Conservation (phyloP, 1,140 invertebrate genomes). For the Drosophila athabasca region DNA sequence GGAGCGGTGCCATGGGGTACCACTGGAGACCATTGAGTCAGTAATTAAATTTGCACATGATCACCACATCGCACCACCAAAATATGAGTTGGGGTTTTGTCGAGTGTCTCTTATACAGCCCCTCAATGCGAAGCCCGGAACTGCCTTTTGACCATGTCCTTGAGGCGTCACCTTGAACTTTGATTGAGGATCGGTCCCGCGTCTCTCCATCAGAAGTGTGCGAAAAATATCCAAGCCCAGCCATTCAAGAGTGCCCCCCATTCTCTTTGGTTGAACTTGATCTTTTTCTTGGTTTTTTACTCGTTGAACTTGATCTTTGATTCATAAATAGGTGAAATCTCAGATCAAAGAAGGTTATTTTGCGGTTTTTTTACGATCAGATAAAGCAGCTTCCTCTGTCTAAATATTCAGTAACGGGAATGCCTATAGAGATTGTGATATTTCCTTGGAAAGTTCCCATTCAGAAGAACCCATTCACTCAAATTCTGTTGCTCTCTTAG, state of each 20-base stretch:
- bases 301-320: slow-evolving; percentile 10
- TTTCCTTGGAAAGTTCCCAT: too few relatives aligned
- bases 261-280: slow-evolving; percentile 27
- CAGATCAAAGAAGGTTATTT: too few relatives aligned
- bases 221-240: slow-evolving; percentile 11
- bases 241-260: slow-evolving; percentile 1
- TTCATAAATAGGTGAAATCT: too few relatives aligned
- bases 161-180: slow-evolving; percentile 45
- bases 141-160: slow-evolving; percentile 30
- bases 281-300: too few relatives aligned
- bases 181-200: slow-evolving; percentile 7
- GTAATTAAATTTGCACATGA: slow-evolving; percentile 70
- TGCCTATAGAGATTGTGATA: too few relatives aligned
- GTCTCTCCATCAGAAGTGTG: slow-evolving; percentile 27
- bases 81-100: slow-evolving; percentile 21
- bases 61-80: slow-evolving; percentile 2
- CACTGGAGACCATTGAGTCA: slow-evolving; percentile 40
- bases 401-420: too few relatives aligned
- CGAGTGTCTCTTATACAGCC: slow-evolving; percentile 25
- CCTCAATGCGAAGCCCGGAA: slow-evolving; percentile 15
- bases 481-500: too few relatives aligned
- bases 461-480: too few relatives aligned
- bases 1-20: slow-evolving; percentile 2
- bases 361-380: too few relatives aligned
- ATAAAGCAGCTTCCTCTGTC: too few relatives aligned